A percentile compares a stretch with the other conserved stretches of the same genome.
Conservation (phyloP, 35 echinoderm and acorn worm species). For the Amphiura filiformis region DNA sequence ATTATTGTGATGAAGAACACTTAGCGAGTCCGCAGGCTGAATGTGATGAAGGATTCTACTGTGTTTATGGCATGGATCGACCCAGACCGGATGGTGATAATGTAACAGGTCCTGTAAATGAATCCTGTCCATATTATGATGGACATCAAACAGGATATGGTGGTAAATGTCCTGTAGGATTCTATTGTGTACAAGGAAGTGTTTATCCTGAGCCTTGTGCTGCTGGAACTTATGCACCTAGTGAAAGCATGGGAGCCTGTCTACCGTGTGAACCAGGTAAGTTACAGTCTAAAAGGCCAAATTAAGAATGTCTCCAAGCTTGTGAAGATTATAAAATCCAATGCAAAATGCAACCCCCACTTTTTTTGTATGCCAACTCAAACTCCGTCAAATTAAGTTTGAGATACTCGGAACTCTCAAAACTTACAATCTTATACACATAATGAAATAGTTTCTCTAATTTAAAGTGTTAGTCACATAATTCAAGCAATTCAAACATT, state of each 20-base stretch:
- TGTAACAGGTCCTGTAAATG: conserved; percentile 48
- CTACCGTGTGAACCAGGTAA: conserved; percentile 81
- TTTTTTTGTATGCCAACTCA: too few relatives aligned
- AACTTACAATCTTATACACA: too few relatives aligned
- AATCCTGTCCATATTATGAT: conserved; percentile 83
- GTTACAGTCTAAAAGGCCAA: too few relatives aligned
- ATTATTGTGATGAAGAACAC: conserved; percentile 89
- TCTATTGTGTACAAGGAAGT: conserved; percentile 62
- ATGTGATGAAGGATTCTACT: conserved; percentile 74
- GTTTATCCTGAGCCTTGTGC: conserved; percentile 73
- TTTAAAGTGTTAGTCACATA: too few relatives aligned
- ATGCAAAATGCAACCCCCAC: too few relatives aligned
- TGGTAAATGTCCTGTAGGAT: conserved; percentile 72
- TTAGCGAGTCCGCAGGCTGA: conserved; percentile 29
- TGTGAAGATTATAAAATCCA: too few relatives aligned
- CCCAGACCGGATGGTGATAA: conserved; percentile 85
- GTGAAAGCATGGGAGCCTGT: conserved; percentile 67
- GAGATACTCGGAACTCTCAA: too few relatives aligned
- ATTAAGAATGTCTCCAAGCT: too few relatives aligned
- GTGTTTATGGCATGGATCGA: conserved; percentile 84
- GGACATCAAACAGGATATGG: conserved; percentile 76
- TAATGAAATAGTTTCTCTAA: too few relatives aligned
- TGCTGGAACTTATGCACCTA: conserved; percentile 79
- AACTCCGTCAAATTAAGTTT: too few relatives aligned
- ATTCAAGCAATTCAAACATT: too few relatives aligned